phyloP scores from a whole-genome alignment of 2,113 vertebrate genomes.

The Saccopteryx leptura region DNA sequence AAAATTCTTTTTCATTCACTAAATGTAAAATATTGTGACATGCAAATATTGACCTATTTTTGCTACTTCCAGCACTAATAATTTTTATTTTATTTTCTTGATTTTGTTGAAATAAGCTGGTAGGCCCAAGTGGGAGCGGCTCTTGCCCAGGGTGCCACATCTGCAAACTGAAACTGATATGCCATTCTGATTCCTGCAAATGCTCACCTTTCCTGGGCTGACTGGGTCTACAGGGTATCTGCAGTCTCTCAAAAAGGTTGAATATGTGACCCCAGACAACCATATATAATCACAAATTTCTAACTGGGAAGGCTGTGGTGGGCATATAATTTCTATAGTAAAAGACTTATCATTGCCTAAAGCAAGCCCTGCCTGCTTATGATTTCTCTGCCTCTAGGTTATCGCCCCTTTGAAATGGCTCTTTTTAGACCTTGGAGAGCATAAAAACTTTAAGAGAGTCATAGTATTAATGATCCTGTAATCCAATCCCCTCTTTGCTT shows the following conservation, averaged over 20 bases:
- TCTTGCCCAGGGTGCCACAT: background rate
- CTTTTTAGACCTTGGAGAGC: background rate
- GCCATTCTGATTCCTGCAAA: background rate
- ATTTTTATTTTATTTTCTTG: background rate
- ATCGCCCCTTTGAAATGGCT: background rate
- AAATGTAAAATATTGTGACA: background rate
- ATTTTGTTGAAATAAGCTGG: background rate
- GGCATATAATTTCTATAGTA: background rate
- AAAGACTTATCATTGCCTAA: background rate
- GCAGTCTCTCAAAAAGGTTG: background rate
- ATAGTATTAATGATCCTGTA: background rate
- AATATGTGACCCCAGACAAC: background rate
- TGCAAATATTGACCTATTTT: background rate
- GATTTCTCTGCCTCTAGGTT: background rate
- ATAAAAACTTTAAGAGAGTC: background rate
- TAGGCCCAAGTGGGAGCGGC: background rate
- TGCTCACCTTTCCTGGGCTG: background rate
- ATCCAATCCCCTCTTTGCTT: background rate
- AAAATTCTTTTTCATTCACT: background rate
- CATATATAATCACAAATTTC: background rate
- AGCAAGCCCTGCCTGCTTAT: background rate
- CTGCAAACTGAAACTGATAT: background rate
- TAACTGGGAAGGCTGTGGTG: background rate
- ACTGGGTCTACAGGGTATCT: background rate
- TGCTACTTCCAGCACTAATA: background rate